Evolutionary conservation across 2,888 invertebrate species (phyloP), one percentile per base, ranked within the genome.

Genomic region (Smittia aterrima): DNA sequence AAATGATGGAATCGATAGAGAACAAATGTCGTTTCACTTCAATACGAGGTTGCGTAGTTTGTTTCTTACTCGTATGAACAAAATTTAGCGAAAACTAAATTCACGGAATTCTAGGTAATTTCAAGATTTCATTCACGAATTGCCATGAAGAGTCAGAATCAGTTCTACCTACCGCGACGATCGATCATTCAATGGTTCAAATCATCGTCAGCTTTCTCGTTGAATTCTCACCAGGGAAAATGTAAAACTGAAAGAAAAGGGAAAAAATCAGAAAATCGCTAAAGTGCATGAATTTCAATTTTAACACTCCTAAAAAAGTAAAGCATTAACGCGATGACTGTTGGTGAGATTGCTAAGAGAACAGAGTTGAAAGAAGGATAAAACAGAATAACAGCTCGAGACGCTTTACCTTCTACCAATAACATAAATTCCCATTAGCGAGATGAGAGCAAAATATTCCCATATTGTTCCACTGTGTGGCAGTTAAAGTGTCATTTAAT

Each of bases 101-200:
- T n/a, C n/a, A n/a, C n/a, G n/a, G n/a, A n/a, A n/a, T n/a, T n/a
- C n/a, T n/a, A n/a, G n/a, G n/a, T n/a, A n/a, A n/a, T 58, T 58
- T 18, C 58, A 13, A 58, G 58, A 58, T 22, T 58, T 58, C 13
- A 47, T 47, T 47, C 53, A 58, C 58, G 11, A 58, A 58, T n/a
- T n/a, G n/a, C n/a, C n/a, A n/a, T n/a, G n/a, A n/a, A n/a, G n/a
- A 47, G 18, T 3, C 2, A 58, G 9, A 71, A 71, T 71, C 71
- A 71, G 32, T 27, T 58, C 54, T 71, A 71, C 71, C 71, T 71
- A 71, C 71, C 71, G 54, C 71, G 47, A 71, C 25, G 53, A 71
- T 71, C 58, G 71, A 54, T 54, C 54, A 71, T 68, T 24, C 47
- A 58, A 53, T 20, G 71, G 53, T 25, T 47, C 53, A 54, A 71